A percentile compares a stretch with the other conserved stretches of the same genome.
Evolutionary conservation across 1,140 invertebrate species (phyloP).

Genomic region (Drosophila nigrodunni): DNA sequence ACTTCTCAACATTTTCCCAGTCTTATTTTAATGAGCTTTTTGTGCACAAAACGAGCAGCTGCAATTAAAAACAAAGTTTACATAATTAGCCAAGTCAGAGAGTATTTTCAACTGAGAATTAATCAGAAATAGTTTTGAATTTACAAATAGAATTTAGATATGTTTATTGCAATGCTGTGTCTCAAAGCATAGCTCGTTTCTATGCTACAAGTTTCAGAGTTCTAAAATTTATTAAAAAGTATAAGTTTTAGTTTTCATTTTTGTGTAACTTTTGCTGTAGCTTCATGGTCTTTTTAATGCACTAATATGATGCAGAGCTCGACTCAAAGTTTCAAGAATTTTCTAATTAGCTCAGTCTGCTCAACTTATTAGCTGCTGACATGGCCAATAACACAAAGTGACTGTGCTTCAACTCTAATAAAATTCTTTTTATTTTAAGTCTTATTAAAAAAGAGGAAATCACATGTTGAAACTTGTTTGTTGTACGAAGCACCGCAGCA

Average conservation of each 20-base stretch:
- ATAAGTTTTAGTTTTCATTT: neutral
- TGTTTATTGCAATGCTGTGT: neutral
- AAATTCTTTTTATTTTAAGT: neutral
- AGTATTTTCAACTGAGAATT: neutral
- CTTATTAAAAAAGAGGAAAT: too few species aligned
- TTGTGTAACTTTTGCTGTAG: conserved; percentile 4
- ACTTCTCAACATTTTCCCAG: conserved; percentile 50
- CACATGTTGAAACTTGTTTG: too few species aligned
- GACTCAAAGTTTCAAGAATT: conserved; percentile 29
- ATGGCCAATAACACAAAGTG: neutral
- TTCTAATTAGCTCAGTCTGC: conserved; percentile 63
- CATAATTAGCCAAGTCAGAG: conserved; percentile 57
- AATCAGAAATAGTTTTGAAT: neutral
- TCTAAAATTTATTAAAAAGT: conserved; percentile 4
- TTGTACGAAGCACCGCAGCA: too few species aligned
- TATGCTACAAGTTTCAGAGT: too few species aligned
- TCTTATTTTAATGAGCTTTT: conserved; percentile 76
- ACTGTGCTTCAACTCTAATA: neutral
- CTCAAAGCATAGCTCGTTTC: too few species aligned
- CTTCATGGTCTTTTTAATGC: neutral
- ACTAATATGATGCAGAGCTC: conserved; percentile 7
- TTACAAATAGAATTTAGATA: conserved; percentile 5
- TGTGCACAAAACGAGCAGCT: conserved; percentile 33
- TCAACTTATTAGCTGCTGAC: conserved; percentile 26
- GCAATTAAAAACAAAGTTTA: conserved; percentile 57